A percentile compares a stretch with the other conserved stretches of the same genome.
Evolutionary conservation across 2,113 vertebrate genomes (phyloP).

Genomic region (Eurypyga helias): DNA sequence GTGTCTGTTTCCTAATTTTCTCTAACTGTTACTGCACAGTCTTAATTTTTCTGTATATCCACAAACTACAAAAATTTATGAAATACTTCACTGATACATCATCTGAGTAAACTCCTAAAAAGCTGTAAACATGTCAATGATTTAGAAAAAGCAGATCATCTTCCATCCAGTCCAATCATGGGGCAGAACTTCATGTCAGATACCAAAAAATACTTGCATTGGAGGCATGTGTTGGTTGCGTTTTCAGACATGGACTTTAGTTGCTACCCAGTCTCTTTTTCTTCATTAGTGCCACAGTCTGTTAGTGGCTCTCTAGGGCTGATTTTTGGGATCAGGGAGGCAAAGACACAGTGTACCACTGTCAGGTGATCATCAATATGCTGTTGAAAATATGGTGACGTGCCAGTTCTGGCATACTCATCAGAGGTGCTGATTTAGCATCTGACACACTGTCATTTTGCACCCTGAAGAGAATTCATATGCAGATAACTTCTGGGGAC

Average conservation of each 20-base stretch:
- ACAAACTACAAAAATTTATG: background rate
- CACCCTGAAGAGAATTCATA: background rate
- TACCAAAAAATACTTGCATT: background rate
- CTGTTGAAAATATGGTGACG: rapidly evolving
- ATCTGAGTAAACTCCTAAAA: background rate
- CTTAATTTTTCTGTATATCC: background rate
- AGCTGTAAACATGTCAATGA: background rate
- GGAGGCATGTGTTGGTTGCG: rapidly evolving
- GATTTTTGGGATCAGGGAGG: background rate
- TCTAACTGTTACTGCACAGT: background rate
- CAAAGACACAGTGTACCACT: background rate
- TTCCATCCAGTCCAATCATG: background rate
- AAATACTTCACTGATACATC: background rate
- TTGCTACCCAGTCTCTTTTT: background rate
- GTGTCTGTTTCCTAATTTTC: background rate
- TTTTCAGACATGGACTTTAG: background rate
- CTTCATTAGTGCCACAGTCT: background rate
- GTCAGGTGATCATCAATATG: background rate
- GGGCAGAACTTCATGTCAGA: background rate
- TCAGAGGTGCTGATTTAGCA: background rate
- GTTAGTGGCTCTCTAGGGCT: background rate
- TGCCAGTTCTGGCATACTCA: rapidly evolving
- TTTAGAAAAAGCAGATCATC: background rate
- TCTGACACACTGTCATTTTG: background rate
- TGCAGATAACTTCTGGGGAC: background rate